These are phyloP conservation scores for Drosophila orosa DNA, from an alignment of 1,140 invertebrate genomes.

Conservation along the genomic window DNA sequence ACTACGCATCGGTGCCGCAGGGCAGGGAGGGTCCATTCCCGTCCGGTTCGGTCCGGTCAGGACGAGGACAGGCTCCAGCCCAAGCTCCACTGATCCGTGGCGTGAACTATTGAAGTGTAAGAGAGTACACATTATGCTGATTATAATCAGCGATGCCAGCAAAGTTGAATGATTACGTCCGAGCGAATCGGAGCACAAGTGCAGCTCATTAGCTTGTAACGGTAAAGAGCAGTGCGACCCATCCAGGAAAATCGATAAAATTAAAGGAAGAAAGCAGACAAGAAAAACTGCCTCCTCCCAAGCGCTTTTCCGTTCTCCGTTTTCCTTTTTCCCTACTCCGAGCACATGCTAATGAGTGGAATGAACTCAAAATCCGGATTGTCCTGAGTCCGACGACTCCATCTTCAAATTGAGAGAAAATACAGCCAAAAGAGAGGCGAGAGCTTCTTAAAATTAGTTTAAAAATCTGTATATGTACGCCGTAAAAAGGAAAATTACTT, in stretches of 20 bases:
- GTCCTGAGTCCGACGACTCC: constrained; percentile 33
- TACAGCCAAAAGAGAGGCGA: constrained; percentile 19
- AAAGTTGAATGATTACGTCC: constrained; percentile 56
- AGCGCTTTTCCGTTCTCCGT: background rate
- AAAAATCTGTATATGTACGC: constrained; percentile 34
- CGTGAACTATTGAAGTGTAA: constrained; percentile 82
- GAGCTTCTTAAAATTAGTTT: constrained; percentile 50
- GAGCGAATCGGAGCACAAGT: constrained; percentile 48
- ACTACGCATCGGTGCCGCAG: constrained; percentile 53
- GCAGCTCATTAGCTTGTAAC: constrained; percentile 69
- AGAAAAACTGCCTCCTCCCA: constrained; percentile 14
- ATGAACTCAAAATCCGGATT: constrained; percentile 60
- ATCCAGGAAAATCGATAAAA: constrained; percentile 72
- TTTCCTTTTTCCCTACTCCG: constrained; percentile 16
- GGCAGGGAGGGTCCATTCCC: constrained; percentile 11
- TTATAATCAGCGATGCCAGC: constrained; percentile 69
- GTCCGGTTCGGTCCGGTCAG: constrained; percentile 9
- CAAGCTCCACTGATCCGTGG: constrained; percentile 64
- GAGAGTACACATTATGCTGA: constrained; percentile 81
- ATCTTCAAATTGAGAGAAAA: constrained; percentile 44
- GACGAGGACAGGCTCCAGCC: constrained; percentile 8
- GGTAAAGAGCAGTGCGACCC: constrained; percentile 44
- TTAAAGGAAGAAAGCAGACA: constrained; percentile 63
- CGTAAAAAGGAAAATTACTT: constrained; percentile 32
- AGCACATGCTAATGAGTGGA: constrained; percentile 75